These are phyloP conservation scores for Aphelinus atriplicis DNA, from an alignment of 1,140 invertebrate genomes.

Conservation along the genomic window DNA sequence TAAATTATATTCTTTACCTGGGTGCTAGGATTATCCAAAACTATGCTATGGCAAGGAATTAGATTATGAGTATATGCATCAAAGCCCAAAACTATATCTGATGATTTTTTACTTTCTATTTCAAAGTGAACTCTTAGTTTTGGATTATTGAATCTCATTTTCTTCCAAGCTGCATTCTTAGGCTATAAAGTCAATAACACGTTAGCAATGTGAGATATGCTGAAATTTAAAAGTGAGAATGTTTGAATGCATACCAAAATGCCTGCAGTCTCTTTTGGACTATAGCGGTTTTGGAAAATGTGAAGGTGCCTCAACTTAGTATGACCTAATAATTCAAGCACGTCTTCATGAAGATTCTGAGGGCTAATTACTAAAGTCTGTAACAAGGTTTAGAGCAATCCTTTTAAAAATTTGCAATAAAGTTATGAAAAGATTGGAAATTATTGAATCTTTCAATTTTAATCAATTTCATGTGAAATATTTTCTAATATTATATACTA, in stretches of 20 bases:
- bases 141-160: slow-evolving; percentile 68
- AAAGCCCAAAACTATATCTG: slow-evolving; percentile 63
- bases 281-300: slow-evolving; percentile 82
- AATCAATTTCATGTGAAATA: not conserved
- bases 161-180: slow-evolving; percentile 65
- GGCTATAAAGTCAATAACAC: slow-evolving; percentile 47
- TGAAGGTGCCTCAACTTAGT: slow-evolving; percentile 77
- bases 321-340: slow-evolving; percentile 75
- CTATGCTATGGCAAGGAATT: slow-evolving; percentile 74
- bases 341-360: slow-evolving; percentile 83
- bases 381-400: slow-evolving; percentile 45
- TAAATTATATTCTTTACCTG: slow-evolving; percentile 60
- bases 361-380: slow-evolving; percentile 79
- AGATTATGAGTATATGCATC: slow-evolving; percentile 67
- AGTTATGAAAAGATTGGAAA: slow-evolving; percentile 25
- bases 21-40: slow-evolving; percentile 73
- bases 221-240: too few relatives aligned
- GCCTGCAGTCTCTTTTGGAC: slow-evolving; percentile 65
- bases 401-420: slow-evolving; percentile 12
- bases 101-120: slow-evolving; percentile 66
- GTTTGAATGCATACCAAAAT: slow-evolving; percentile 57
- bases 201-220: too few relatives aligned
- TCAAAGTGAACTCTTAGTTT: slow-evolving; percentile 69
- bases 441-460: not conserved
- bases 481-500: not conserved